These are phyloP conservation scores for Homarus americanus DNA, from an alignment of 1,140 invertebrate species.

Conservation along the genomic window DNA sequence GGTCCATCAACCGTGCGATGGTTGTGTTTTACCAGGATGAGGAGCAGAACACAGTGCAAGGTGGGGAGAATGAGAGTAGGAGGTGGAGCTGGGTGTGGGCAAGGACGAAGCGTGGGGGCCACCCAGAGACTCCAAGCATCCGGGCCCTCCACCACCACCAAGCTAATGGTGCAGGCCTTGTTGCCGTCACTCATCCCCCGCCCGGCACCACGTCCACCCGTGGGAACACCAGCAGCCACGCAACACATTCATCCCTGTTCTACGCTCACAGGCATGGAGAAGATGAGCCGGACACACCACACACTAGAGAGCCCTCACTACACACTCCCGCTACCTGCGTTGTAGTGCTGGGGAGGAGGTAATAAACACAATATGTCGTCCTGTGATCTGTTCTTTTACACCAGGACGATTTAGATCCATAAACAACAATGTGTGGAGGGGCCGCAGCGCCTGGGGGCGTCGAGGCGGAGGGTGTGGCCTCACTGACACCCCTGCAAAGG, in stretches of 20 bases:
- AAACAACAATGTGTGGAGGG: too few relatives aligned
- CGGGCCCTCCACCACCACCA: not conserved
- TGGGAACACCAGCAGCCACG: not conserved
- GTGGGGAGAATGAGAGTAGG: not conserved
- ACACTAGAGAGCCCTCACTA: too few relatives aligned
- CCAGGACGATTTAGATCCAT: too few relatives aligned
- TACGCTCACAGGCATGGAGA: not conserved
- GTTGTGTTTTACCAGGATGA: not conserved
- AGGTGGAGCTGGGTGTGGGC: not conserved
- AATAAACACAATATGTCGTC: too few relatives aligned
- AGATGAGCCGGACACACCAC: too few relatives aligned
- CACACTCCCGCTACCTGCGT: too few relatives aligned
- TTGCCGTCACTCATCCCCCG: not conserved
- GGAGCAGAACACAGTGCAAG: not conserved
- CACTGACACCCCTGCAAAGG: slow-evolving; percentile 21
- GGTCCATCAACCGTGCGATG: not conserved
- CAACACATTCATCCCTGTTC: not conserved
- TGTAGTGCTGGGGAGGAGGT: too few relatives aligned
- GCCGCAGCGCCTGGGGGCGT: too few relatives aligned
- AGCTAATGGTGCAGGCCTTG: not conserved
- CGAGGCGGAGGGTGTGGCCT: not conserved
- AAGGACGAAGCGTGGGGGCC: not conserved
- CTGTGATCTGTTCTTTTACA: too few relatives aligned
- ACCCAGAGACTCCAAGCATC: not conserved
- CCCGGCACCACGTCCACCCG: not conserved